Conservation (phyloP, 2,797 vertebrate species). For the Jordanella pulchra region DNA sequence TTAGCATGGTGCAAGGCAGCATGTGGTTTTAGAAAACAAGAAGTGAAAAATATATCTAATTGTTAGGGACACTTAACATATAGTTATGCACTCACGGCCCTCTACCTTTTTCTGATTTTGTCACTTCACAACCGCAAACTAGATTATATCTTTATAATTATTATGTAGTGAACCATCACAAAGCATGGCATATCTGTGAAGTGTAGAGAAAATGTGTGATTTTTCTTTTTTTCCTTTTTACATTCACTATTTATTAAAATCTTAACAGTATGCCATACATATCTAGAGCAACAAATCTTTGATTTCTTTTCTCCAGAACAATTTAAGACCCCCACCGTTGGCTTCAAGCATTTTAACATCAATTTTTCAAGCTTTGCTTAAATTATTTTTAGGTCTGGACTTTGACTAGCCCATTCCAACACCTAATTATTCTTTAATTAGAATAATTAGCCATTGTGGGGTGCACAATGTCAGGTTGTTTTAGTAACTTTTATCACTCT, state of each 20-base stretch:
- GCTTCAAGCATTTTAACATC: background rate
- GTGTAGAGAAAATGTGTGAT: background rate
- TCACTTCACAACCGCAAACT: background rate
- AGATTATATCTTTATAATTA: background rate
- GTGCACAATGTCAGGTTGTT: background rate
- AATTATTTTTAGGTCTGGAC: background rate
- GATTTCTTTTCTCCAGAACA: background rate
- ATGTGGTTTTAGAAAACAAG: conserved; percentile 46
- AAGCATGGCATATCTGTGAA: background rate
- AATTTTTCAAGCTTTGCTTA: background rate
- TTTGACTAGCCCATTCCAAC: background rate
- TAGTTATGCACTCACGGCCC: conserved; percentile 22
- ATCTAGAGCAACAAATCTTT: background rate
- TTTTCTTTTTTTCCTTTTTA: background rate
- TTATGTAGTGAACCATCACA: background rate
- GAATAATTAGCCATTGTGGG: background rate
- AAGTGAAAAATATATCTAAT: conserved; percentile 30
- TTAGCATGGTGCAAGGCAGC: conserved; percentile 47
- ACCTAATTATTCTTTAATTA: background rate
- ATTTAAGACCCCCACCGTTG: background rate
- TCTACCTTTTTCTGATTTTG: background rate
- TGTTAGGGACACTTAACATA: conserved; percentile 44
- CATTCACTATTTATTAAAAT: background rate
- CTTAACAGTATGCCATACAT: background rate
- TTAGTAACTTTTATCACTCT: background rate